Percentiles rank a stretch among this genome's conserved stretches.
Conservation (phyloP, 2,113 vertebrate genomes). For the Eulemur macaco region DNA sequence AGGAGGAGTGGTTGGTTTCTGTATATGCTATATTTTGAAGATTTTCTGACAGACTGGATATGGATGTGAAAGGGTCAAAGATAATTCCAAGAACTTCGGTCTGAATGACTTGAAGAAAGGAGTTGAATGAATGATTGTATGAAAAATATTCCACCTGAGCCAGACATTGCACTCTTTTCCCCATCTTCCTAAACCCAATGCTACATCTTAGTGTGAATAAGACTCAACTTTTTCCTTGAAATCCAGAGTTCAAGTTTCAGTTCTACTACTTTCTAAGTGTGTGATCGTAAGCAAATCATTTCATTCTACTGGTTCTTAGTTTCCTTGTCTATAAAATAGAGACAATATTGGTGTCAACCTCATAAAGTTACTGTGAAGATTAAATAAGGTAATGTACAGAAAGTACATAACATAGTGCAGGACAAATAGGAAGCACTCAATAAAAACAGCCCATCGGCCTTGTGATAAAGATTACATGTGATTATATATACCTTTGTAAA, state of each 20-base stretch:
- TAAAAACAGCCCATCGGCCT: background rate
- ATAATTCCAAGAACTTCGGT: background rate
- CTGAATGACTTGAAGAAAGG: background rate
- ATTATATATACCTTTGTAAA: background rate
- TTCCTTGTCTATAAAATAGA: constrained; percentile 21
- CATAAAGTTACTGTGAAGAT: background rate
- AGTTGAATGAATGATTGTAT: background rate
- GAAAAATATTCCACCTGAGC: background rate
- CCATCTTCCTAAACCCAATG: background rate
- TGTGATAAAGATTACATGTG: background rate
- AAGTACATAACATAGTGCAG: background rate
- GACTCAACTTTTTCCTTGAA: constrained; percentile 4
- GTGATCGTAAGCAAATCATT: background rate
- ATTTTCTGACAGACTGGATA: background rate
- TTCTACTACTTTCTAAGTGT: background rate
- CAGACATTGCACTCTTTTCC: background rate
- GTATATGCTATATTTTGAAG: background rate
- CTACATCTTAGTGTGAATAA: background rate
- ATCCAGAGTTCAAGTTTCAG: background rate
- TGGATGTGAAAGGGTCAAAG: background rate
- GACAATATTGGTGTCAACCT: background rate
- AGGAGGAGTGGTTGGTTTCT: background rate
- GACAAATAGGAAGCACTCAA: background rate
- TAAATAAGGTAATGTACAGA: constrained; percentile 11
- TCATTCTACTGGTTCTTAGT: constrained; percentile 9